Percentiles rank a stretch among this genome's conserved stretches.
Evolutionary conservation across 2,113 vertebrate species (phyloP).

Genomic region (Egretta garzetta): DNA sequence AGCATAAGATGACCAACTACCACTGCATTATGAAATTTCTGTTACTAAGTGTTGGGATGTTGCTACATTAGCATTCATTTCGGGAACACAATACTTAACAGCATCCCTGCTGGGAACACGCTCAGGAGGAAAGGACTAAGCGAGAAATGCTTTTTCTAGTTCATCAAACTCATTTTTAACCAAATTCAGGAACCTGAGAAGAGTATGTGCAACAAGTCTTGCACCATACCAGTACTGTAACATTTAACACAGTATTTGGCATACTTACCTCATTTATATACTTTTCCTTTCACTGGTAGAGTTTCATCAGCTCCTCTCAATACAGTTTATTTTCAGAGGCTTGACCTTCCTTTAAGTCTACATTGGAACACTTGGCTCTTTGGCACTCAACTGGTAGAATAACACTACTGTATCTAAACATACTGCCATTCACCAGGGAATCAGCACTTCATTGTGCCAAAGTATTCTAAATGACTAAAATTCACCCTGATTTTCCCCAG

Average conservation of each 20-base stretch:
- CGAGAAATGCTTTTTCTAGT: neutral
- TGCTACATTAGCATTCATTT: neutral
- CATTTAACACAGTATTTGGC: neutral
- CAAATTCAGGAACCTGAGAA: neutral
- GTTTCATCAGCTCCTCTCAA: neutral
- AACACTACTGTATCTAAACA: neutral
- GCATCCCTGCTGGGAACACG: neutral
- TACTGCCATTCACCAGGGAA: neutral
- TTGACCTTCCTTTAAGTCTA: neutral
- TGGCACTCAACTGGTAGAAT: neutral
- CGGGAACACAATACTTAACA: neutral
- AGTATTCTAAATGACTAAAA: neutral
- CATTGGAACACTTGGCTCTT: neutral
- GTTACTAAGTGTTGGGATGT: neutral
- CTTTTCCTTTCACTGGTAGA: neutral
- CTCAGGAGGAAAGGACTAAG: neutral
- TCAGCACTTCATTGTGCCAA: neutral
- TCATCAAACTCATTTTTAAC: neutral
- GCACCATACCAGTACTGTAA: neutral
- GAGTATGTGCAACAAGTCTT: neutral
- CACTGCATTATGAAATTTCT: neutral
- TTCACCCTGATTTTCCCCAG: slow-evolving; percentile 1
- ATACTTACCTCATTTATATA: neutral
- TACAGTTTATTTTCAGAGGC: neutral
- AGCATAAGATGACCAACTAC: neutral